Percentiles rank a stretch among this genome's conserved stretches.
Evolutionary conservation across 2,113 vertebrate genomes (phyloP).

Genomic region (Catharus minimus): DNA sequence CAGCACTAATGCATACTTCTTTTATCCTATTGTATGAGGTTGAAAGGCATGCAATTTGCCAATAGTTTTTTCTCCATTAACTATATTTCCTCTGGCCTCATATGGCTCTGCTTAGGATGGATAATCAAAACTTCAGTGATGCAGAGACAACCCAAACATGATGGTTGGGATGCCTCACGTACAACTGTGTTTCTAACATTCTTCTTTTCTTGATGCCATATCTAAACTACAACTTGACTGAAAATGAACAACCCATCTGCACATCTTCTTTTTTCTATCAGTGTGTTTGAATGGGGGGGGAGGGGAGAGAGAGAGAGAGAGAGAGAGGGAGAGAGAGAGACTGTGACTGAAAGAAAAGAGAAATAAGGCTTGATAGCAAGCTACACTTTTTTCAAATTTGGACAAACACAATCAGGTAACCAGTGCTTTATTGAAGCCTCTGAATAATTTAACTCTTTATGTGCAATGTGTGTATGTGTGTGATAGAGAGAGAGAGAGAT

Average conservation of each 20-base stretch:
- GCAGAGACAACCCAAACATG: slow-evolving; percentile 41
- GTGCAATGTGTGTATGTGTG: neutral
- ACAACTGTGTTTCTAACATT: slow-evolving; percentile 43
- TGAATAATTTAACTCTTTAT: neutral
- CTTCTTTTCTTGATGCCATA: slow-evolving; percentile 10
- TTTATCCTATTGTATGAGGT: slow-evolving; percentile 44
- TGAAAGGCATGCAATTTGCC: slow-evolving; percentile 63
- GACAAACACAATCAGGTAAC: neutral
- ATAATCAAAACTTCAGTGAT: slow-evolving; percentile 43
- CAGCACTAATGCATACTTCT: slow-evolving; percentile 66
- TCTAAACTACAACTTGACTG: slow-evolving; percentile 30
- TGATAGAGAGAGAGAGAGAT: neutral
- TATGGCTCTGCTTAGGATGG: slow-evolving; percentile 33
- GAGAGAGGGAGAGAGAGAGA: neutral
- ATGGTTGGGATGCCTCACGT: neutral
- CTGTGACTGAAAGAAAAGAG: neutral
- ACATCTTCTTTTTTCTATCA: neutral
- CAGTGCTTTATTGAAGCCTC: neutral
- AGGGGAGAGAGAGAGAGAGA: neutral
- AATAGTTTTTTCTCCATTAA: slow-evolving; percentile 35
- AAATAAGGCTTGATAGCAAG: neutral
- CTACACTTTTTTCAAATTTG: neutral
- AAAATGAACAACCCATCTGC: slow-evolving; percentile 1
- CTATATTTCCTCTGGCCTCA: slow-evolving; percentile 43
- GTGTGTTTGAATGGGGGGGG: neutral